These are phyloP conservation scores for Papilio polytes DNA, from an alignment of 1,140 invertebrate species.

Conservation along the genomic window DNA sequence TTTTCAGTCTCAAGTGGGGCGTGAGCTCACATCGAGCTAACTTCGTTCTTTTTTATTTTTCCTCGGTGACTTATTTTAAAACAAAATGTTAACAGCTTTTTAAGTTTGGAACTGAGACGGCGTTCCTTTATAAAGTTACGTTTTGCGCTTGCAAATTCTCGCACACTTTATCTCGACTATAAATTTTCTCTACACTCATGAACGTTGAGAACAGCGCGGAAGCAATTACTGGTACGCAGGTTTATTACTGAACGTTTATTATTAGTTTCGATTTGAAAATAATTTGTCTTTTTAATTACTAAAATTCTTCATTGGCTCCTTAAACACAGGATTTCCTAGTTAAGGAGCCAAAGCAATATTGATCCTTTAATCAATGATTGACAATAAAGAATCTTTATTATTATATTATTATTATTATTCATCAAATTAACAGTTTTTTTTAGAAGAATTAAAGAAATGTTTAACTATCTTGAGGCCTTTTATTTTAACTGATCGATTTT, in stretches of 20 bases:
- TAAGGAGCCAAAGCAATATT: no score
- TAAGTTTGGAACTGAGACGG: conserved; percentile 49
- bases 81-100: conserved; percentile 54
- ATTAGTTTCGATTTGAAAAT: neutral
- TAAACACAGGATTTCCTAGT: no score
- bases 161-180: conserved; percentile 47
- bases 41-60: conserved; percentile 51
- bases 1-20: conserved; percentile 53
- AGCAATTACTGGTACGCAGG: conserved; percentile 19
- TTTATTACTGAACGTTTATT: conserved; percentile 16
- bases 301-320: neutral
- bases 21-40: conserved; percentile 46
- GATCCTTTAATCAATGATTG: no score
- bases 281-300: neutral
- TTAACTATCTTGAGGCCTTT: no score
- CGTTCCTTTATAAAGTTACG: conserved; percentile 45
- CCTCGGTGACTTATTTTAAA: conserved; percentile 52
- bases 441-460: neutral
- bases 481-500: neutral
- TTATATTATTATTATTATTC: no score
- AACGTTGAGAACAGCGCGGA: conserved; percentile 38
- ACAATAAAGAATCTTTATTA: no score
- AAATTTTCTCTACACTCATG: conserved; percentile 47
- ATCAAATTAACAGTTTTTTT: neutral
- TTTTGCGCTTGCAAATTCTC: conserved; percentile 47